Conservation (phyloP, 2,888 invertebrate genomes). For the Oxycera nigricornis region DNA sequence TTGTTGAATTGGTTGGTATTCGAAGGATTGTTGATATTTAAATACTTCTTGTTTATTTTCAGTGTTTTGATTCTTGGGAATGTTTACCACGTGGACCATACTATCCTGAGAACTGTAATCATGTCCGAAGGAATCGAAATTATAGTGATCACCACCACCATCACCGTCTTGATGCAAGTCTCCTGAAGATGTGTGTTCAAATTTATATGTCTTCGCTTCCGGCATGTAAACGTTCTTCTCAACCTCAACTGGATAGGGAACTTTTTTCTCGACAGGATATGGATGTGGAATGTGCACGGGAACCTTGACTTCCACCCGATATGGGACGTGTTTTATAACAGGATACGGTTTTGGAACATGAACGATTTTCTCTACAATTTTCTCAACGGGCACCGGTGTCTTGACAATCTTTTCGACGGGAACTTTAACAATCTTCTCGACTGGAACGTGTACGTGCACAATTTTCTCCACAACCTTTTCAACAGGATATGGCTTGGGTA, state of each 20-base stretch:
- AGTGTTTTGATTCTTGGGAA: conserved; percentile 22
- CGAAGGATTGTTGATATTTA: neutral
- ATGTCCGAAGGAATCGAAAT: conserved; percentile 37
- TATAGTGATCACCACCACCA: neutral
- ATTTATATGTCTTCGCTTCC: conserved; percentile 60
- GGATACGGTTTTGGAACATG: conserved; percentile 64
- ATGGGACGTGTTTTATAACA: conserved; percentile 57
- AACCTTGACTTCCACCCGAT: conserved; percentile 51
- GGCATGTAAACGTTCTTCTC: conserved; percentile 61
- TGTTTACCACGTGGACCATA: conserved; percentile 42
- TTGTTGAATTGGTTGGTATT: conserved; percentile 18
- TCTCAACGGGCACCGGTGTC: conserved; percentile 54
- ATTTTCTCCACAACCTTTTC: conserved; percentile 60
- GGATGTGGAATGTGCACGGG: conserved; percentile 54
- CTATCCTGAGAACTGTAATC: conserved; percentile 49
- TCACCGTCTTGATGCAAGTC: neutral
- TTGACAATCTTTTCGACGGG: conserved; percentile 64
- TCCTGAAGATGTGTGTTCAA: conserved; percentile 48
- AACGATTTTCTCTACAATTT: conserved; percentile 61
- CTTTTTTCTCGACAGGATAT: conserved; percentile 60
- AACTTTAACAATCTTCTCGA: conserved; percentile 65
- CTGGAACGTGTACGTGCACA: conserved; percentile 59
- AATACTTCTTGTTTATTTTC: neutral
- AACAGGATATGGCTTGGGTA: conserved; percentile 62
- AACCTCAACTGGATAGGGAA: conserved; percentile 58